Evolutionary conservation across 1,140 invertebrate genomes (phyloP).

Genomic region (Eriocheir sinensis): DNA sequence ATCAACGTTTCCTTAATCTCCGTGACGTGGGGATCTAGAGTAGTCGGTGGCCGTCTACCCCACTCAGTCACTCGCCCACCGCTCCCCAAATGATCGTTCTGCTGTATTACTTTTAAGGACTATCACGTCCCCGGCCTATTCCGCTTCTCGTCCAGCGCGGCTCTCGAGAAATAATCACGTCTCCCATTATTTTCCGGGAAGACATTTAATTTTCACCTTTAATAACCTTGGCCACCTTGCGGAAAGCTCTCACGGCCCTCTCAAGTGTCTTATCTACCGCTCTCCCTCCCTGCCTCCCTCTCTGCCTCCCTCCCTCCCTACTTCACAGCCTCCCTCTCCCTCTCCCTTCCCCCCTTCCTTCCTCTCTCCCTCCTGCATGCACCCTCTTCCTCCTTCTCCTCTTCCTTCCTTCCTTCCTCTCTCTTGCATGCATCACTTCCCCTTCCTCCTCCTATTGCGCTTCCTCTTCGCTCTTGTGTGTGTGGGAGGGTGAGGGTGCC

Average conservation of each 20-base stretch:
- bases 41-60: background rate
- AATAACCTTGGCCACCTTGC: background rate
- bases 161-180: too few species aligned
- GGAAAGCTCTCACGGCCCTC: background rate
- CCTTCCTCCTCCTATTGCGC: background rate
- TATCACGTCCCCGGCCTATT: background rate
- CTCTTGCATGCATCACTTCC: background rate
- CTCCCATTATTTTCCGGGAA: background rate
- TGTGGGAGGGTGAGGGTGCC: background rate
- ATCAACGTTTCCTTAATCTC: too few species aligned
- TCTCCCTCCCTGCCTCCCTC: background rate
- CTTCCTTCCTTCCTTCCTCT: constrained; percentile 2
- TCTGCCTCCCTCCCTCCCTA: background rate
- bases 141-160: too few species aligned
- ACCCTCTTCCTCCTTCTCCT: background rate
- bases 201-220: constrained; percentile 17
- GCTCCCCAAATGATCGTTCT: constrained; percentile 11
- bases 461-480: background rate
- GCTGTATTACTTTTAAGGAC: background rate
- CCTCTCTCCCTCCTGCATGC: background rate
- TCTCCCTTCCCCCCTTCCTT: background rate
- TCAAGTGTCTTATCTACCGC: background rate
- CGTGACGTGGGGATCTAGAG: too few species aligned
- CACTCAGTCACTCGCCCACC: background rate
- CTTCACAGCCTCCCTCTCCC: background rate